Evolutionary conservation across 2,797 vertebrate genomes (phyloP).

Genomic region (Tinamus major): DNA sequence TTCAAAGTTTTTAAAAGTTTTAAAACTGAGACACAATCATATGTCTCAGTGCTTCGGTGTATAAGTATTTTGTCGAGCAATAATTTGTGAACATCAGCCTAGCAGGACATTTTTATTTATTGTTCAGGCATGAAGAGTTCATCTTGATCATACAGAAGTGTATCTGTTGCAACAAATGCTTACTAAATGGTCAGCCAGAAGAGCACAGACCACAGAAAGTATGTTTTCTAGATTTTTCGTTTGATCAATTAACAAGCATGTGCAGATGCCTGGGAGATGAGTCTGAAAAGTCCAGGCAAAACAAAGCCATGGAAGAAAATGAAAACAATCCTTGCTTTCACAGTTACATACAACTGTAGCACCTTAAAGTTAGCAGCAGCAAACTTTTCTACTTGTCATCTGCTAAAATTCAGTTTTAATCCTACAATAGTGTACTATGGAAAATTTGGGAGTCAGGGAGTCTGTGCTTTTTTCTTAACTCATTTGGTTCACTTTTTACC

Average conservation of each 20-base stretch:
- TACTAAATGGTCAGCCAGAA: background rate
- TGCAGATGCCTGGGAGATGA: slow-evolving; percentile 7
- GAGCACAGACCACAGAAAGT: background rate
- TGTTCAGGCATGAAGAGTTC: background rate
- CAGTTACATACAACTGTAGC: background rate
- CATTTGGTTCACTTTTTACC: slow-evolving; percentile 23
- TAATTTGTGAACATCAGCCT: background rate
- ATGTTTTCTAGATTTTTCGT: background rate
- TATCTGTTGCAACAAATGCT: background rate
- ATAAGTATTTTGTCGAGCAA: background rate
- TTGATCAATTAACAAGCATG: background rate
- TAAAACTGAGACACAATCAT: background rate
- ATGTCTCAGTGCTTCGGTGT: background rate
- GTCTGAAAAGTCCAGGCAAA: slow-evolving; percentile 29
- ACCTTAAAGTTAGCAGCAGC: slow-evolving; percentile 17
- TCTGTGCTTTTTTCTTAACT: background rate
- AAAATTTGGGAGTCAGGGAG: slow-evolving; percentile 26
- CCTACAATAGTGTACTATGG: background rate
- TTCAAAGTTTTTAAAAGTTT: no score
- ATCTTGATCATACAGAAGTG: background rate
- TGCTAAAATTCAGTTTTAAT: slow-evolving; percentile 35
- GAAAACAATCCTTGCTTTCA: slow-evolving; percentile 15
- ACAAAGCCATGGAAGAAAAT: background rate
- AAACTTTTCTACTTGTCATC: slow-evolving; percentile 46
- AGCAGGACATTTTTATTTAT: background rate